Conservation (phyloP, 30 jellyfish, hydroid and myxozoan species). For the Euphysa ruthae region DNA sequence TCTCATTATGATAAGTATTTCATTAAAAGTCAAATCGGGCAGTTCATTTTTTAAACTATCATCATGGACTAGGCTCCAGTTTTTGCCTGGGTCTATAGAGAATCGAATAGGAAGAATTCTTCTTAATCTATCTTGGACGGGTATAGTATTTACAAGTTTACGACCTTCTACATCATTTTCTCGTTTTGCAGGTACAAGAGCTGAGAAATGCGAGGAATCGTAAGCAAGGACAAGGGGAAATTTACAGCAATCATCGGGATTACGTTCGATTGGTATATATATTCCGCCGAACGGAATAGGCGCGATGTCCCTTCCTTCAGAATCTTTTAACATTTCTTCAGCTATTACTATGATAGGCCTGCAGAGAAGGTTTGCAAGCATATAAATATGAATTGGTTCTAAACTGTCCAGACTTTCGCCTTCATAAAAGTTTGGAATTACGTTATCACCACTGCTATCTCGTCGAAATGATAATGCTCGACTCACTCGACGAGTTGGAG, state of each 20-base stretch:
- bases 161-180: too few relatives aligned
- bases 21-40: slow-evolving; percentile 36
- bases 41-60: slow-evolving; percentile 41
- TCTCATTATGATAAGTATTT: slow-evolving; percentile 23
- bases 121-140: slow-evolving; percentile 17
- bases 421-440: not conserved
- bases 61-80: slow-evolving; percentile 41
- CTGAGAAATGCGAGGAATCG: slow-evolving; percentile 86
- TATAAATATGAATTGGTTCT: slow-evolving; percentile 76
- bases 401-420: slow-evolving; percentile 68
- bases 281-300: slow-evolving; percentile 86
- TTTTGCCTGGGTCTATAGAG: slow-evolving; percentile 56
- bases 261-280: slow-evolving; percentile 59
- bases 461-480: slow-evolving; percentile 47
- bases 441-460: slow-evolving; percentile 17
- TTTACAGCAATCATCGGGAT: slow-evolving; percentile 48
- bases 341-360: slow-evolving; percentile 82
- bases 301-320: slow-evolving; percentile 57
- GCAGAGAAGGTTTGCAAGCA: slow-evolving; percentile 61
- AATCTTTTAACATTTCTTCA: slow-evolving; percentile 65
- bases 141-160: slow-evolving; percentile 51
- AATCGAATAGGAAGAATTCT: slow-evolving; percentile 50
- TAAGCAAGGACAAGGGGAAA: slow-evolving; percentile 75
- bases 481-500: slow-evolving; percentile 54
- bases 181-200: slow-evolving; percentile 86